Conservation (phyloP, 2,888 invertebrate genomes). For the Lepidocyrtinus sp. region DNA sequence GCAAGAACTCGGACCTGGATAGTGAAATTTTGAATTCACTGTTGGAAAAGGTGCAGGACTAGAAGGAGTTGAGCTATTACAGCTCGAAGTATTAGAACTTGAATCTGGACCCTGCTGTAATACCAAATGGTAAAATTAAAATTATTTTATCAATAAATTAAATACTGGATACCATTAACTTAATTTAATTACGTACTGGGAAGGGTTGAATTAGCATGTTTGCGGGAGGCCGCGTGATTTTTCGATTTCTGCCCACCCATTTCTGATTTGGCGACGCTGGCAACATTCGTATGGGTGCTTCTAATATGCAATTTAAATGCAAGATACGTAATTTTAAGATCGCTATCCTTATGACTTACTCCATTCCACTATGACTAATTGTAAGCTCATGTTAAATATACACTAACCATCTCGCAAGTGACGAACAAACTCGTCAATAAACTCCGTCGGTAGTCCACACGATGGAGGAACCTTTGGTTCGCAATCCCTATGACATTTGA, state of each 20-base stretch:
- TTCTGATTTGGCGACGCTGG: conserved; percentile 67
- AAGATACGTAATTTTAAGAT: too few relatives aligned
- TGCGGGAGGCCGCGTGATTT: conserved; percentile 67
- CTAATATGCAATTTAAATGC: conserved; percentile 17
- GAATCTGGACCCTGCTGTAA: conserved; percentile 80
- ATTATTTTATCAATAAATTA: conserved; percentile 12
- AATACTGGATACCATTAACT: not conserved
- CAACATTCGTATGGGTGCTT: conserved; percentile 53
- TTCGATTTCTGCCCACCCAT: conserved; percentile 58
- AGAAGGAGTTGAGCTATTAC: conserved; percentile 96
- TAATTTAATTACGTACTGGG: conserved; percentile 73
- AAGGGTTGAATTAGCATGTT: conserved; percentile 76
- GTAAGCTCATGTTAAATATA: conserved; percentile 68
- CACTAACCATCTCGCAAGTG: conserved; percentile 75
- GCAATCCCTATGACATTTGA: conserved; percentile 90
- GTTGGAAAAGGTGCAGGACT: conserved; percentile 80
- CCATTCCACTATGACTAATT: not conserved
- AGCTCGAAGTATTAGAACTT: conserved; percentile 94
- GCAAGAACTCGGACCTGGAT: conserved; percentile 80
- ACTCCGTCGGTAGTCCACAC: conserved; percentile 90
- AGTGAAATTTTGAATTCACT: conserved; percentile 80
- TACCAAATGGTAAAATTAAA: not conserved
- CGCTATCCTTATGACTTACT: not conserved
- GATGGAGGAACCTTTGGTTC: conserved; percentile 93
- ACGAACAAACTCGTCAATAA: conserved; percentile 83